Percentiles rank a stretch among this genome's conserved stretches.
These are phyloP conservation scores for Nephrocerus scutellatus DNA, from an alignment of 2,888 invertebrate genomes.

Conservation along the genomic window DNA sequence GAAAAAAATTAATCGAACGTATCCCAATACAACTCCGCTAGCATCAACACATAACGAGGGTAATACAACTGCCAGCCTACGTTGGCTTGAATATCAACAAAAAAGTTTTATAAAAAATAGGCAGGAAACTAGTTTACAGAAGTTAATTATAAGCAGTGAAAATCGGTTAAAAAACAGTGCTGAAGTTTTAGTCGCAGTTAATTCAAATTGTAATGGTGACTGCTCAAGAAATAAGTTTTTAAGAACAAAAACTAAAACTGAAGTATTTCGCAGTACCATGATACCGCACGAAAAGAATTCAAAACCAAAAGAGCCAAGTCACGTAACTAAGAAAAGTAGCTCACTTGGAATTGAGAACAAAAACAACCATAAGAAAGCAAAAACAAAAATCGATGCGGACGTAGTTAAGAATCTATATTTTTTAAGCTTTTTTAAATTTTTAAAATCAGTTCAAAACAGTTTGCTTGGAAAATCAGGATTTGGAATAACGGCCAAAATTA, in stretches of 20 bases:
- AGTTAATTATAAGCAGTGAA: constrained; percentile 26
- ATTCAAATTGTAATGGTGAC: background rate
- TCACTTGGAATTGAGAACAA: constrained; percentile 15
- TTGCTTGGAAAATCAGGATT: constrained; percentile 36
- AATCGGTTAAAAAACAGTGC: constrained; percentile 29
- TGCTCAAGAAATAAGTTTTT: constrained; percentile 27
- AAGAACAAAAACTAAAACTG: constrained; percentile 27
- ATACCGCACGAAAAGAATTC: no score
- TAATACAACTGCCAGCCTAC: constrained; percentile 34
- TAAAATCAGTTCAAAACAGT: constrained; percentile 36
- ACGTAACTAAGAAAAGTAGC: constrained; percentile 5
- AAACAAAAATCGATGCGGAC: constrained; percentile 26
- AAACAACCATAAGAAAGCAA: constrained; percentile 27
- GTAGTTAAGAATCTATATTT: constrained; percentile 32
- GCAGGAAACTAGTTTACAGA: constrained; percentile 20
- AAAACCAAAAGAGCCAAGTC: constrained; percentile 13
- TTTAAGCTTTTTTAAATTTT: constrained; percentile 38
- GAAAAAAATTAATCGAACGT: no score
- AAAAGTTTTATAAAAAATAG: constrained; percentile 33
- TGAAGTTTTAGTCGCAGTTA: constrained; percentile 26
- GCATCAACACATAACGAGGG: no score
- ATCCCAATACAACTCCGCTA: no score
- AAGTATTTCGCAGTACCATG: no score
- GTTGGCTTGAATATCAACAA: constrained; percentile 42
- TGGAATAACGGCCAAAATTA: constrained; percentile 41